These are phyloP conservation scores for Dioctria rufipes DNA, from an alignment of 2,888 invertebrate genomes.

Conservation along the genomic window DNA sequence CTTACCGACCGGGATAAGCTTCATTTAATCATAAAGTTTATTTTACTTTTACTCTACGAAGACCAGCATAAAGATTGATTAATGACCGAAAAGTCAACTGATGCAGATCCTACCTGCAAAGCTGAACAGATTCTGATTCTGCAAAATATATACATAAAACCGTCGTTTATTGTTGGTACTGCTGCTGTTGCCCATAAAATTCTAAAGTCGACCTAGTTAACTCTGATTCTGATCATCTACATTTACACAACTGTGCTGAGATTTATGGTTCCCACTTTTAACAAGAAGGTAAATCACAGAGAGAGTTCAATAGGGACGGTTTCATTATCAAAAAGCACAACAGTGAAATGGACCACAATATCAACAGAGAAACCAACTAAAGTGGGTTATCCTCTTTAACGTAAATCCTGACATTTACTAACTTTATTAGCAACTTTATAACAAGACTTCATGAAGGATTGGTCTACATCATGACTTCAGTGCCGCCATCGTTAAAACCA, in stretches of 20 bases:
- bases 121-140: no score
- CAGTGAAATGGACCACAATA: not conserved
- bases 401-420: conserved; percentile 13
- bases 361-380: not conserved
- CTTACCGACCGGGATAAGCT: not conserved
- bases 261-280: conserved; percentile 7
- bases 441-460: no score
- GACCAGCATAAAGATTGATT: conserved; percentile 23
- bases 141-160: no score
- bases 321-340: no score
- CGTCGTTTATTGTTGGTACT: no score
- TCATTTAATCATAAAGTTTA: conserved; percentile 31
- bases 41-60: conserved; percentile 6
- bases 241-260: conserved; percentile 11
- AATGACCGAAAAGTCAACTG: conserved; percentile 15
- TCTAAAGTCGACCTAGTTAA: not conserved
- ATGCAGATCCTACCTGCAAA: not conserved
- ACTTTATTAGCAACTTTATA: not conserved
- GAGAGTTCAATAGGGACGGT: no score
- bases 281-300: no score
- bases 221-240: not conserved
- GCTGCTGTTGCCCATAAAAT: not conserved
- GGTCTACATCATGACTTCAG: no score
- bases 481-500: no score
- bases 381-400: conserved; percentile 13